Evolutionary conservation across 2,797 vertebrate species (phyloP), one percentile per base, ranked within the genome.

Genomic region (Champsocephalus esox): DNA sequence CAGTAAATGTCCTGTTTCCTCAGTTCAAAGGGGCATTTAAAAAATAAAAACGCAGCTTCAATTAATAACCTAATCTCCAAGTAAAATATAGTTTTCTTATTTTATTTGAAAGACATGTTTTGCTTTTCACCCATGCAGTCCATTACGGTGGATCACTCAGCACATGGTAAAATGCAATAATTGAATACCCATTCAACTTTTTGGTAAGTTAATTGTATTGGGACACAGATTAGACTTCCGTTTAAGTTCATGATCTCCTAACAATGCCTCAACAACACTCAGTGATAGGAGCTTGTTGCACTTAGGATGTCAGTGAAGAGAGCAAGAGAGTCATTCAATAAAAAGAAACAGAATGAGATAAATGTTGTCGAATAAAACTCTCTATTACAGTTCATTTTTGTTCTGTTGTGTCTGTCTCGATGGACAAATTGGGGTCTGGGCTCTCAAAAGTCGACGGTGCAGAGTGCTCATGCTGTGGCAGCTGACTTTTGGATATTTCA

Each of bases 351-450:
- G 41, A 74, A 73, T 61, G 55, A 73, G 62, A 58, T 64, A 82
- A 81, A 63, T 68, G 32, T 63, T 69, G 38, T 66, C 49, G 28
- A 44, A 79, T 66, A 82, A 60, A 84, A 73, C 52, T 65, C 46
- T 65, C 54, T 34, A 57, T 59, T 69, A 48, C 77, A 76, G 50
- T 83, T 77, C 77, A 76, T 56, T 83, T 79, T 58, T 51, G 74
- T 38, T 81, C 64, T 71, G 52, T 78, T 75, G 61, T 81, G 77
- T 52, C 66, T 57, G 60, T 74, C 73, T 75, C 32, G 48, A 48
- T 1, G 48, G 73, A 84, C 79, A 88, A 81, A 87, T 86, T 85
- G 81, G 59, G 84, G 78, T 85, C 65, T 75, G 73, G 86, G 86
- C 85, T 71, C 77, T 77, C 43, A 72, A 68, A 84, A 87, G 44